A percentile compares a stretch with the other conserved stretches of the same genome.
Conservation (phyloP, 2,888 invertebrate genomes). For the Chelonus formosanus region DNA sequence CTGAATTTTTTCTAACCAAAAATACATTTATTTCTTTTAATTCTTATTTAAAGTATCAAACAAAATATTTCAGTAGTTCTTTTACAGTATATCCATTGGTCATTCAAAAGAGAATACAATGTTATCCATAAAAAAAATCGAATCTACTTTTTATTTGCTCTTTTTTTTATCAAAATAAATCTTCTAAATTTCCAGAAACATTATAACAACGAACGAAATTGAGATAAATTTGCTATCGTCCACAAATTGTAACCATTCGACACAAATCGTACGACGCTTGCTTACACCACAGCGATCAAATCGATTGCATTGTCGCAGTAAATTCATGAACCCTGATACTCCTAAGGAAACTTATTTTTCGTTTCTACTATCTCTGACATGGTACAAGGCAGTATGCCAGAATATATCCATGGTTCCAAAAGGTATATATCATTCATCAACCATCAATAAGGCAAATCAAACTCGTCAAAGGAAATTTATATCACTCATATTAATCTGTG, state of each 20-base stretch:
- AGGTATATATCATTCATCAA: no score
- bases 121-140: not conserved
- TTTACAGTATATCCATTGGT: no score
- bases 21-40: no score
- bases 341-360: not conserved
- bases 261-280: constrained; percentile 42
- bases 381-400: not conserved
- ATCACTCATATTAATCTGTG: no score
- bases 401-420: not conserved
- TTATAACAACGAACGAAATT: constrained; percentile 24
- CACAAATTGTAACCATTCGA: constrained; percentile 49
- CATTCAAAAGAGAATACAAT: not conserved
- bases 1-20: no score
- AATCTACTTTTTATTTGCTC: not conserved
- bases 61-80: no score
- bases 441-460: no score
- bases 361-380: not conserved
- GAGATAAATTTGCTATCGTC: constrained; percentile 38
- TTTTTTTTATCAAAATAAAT: no score
- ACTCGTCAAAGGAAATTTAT: no score
- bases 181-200: constrained; percentile 7
- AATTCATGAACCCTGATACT: constrained; percentile 4
- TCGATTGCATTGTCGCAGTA: constrained; percentile 13
- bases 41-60: no score
- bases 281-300: constrained; percentile 39